phyloP scores from a whole-genome alignment of 2,797 vertebrate genomes.

The Ptychadena robeensis region DNA sequence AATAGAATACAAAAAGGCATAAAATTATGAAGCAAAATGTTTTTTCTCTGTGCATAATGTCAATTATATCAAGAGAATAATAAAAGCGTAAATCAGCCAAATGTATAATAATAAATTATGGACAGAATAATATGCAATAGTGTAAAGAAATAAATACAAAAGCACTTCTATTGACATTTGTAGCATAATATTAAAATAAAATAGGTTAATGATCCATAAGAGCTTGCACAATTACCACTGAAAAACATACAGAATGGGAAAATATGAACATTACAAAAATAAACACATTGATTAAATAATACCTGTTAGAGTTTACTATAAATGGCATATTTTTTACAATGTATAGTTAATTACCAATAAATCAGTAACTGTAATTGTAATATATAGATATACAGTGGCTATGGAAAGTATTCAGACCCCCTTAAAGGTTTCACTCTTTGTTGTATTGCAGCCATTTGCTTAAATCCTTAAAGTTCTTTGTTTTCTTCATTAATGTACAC shows the following conservation, averaged over 20 bases:
- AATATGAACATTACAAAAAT: background rate
- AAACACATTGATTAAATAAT: background rate
- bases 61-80: background rate
- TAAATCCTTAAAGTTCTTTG: too few species aligned
- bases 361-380: too few species aligned
- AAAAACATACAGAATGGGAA: background rate
- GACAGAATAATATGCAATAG: background rate
- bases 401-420: too few species aligned
- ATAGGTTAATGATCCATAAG: conserved; percentile 7
- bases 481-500: too few species aligned
- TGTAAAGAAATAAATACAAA: background rate
- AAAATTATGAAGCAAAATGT: background rate
- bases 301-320: too few species aligned
- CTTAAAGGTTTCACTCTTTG: too few species aligned
- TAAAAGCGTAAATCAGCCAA: background rate
- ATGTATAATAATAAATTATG: background rate
- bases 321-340: too few species aligned
- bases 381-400: too few species aligned
- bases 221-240: background rate
- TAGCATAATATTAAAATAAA: background rate
- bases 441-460: too few species aligned
- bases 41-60: too few species aligned
- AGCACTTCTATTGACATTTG: background rate
- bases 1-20: background rate
- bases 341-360: too few species aligned